Conservation (phyloP, 2,113 vertebrate genomes). For the Nesogale talazaci region DNA sequence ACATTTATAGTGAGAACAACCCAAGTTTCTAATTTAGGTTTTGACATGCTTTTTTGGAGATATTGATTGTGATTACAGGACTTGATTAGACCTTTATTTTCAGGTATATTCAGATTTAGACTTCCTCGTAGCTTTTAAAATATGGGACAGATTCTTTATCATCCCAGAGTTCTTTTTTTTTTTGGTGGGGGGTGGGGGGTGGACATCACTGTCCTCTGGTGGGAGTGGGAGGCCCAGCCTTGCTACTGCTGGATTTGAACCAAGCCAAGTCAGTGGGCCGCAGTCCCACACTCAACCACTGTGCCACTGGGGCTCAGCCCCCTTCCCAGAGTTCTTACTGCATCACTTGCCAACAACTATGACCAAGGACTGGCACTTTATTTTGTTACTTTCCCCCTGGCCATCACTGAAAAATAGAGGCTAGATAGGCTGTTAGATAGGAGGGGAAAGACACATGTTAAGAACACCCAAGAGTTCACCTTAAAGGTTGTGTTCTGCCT, state of each 20-base stretch:
- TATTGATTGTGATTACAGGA: not conserved
- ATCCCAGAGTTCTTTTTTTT: not conserved
- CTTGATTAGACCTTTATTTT: not conserved
- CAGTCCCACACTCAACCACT: too few relatives aligned
- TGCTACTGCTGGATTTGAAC: too few relatives aligned
- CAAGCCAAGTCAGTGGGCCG: too few relatives aligned
- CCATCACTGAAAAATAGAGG: not conserved
- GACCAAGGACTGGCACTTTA: not conserved
- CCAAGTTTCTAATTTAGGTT: not conserved
- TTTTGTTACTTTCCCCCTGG: not conserved
- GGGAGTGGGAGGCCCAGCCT: too few relatives aligned
- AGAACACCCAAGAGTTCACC: not conserved
- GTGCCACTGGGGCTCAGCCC: too few relatives aligned
- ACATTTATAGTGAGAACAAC: not conserved
- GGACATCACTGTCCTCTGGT: too few relatives aligned
- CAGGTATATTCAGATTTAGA: not conserved
- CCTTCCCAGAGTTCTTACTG: not conserved
- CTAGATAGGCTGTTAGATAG: not conserved
- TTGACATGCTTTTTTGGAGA: not conserved
- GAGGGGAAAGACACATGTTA: not conserved
- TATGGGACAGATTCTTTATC: not conserved
- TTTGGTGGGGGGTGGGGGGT: too few relatives aligned
- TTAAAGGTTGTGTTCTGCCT: not conserved
- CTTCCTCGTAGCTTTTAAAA: not conserved
- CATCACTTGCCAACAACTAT: not conserved